These are phyloP conservation scores for Gymnosoma rotundatum DNA, from an alignment of 2,888 invertebrate species.

Conservation along the genomic window DNA sequence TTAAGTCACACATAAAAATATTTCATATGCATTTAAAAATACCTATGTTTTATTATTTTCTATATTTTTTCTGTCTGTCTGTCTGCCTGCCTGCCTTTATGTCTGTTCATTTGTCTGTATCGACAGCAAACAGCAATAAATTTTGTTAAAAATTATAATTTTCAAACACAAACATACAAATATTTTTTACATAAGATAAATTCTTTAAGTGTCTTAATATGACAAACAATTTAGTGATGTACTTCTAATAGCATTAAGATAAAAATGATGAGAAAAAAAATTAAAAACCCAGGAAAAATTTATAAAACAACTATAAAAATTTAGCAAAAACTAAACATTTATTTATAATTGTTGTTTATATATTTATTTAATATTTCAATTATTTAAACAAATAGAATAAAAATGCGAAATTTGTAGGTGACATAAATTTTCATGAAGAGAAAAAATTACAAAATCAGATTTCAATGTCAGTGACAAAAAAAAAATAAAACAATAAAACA, in stretches of 20 bases:
- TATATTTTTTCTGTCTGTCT: background rate
- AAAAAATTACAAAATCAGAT: too few relatives aligned
- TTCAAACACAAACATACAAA: constrained; percentile 8
- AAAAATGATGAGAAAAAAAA: constrained; percentile 15
- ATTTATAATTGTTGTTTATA: constrained; percentile 34
- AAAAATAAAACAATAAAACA: too few relatives aligned
- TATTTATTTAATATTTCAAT: background rate
- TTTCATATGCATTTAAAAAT: constrained; percentile 2
- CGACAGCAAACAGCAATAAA: constrained; percentile 69
- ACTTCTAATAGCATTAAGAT: constrained; percentile 51
- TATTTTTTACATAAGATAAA: constrained; percentile 8
- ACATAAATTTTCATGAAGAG: background rate
- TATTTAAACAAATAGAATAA: background rate
- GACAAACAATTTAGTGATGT: constrained; percentile 56
- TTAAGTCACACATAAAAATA: background rate
- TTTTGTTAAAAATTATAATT: constrained; percentile 55
- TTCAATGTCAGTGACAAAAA: too few relatives aligned
- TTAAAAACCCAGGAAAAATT: constrained; percentile 60
- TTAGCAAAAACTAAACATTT: constrained; percentile 45
- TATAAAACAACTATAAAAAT: constrained; percentile 69
- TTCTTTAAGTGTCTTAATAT: constrained; percentile 49
- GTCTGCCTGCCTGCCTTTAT: background rate
- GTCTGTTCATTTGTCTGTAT: constrained; percentile 18
- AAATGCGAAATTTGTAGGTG: background rate
- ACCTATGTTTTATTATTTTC: background rate